Conservation (phyloP, 2,113 vertebrate species). For the Mirza zaza region DNA sequence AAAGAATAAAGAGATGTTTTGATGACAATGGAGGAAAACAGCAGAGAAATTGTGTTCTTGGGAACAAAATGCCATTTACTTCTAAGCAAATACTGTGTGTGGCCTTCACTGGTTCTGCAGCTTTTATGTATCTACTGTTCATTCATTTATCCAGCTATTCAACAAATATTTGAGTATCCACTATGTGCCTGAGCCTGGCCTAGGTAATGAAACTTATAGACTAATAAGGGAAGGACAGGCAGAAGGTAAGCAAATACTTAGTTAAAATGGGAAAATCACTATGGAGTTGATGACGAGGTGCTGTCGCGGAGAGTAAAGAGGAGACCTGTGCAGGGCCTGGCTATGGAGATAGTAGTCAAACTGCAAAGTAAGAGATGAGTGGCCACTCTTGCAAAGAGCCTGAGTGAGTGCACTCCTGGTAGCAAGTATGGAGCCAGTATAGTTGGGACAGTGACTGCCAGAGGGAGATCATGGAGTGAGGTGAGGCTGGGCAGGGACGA, state of each 20-base stretch:
- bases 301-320: background rate
- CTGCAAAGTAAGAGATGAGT: background rate
- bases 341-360: background rate
- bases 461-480: background rate
- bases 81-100: background rate
- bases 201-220: background rate
- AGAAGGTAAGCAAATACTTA: background rate
- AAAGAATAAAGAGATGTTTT: background rate
- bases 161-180: background rate
- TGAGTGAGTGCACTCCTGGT: too few relatives aligned
- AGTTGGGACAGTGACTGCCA: background rate
- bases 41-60: background rate
- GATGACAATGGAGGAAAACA: background rate
- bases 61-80: background rate
- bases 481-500: background rate
- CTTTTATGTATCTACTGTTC: too few relatives aligned
- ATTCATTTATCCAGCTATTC: background rate
- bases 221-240: background rate
- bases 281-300: accelerated
- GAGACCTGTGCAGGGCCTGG: background rate
- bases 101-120: background rate
- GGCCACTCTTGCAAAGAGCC: background rate
- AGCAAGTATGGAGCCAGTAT: background rate
- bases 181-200: background rate
- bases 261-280: background rate